These are phyloP conservation scores for Hyles lineata DNA, from an alignment of 2,888 invertebrate species.

Conservation along the genomic window DNA sequence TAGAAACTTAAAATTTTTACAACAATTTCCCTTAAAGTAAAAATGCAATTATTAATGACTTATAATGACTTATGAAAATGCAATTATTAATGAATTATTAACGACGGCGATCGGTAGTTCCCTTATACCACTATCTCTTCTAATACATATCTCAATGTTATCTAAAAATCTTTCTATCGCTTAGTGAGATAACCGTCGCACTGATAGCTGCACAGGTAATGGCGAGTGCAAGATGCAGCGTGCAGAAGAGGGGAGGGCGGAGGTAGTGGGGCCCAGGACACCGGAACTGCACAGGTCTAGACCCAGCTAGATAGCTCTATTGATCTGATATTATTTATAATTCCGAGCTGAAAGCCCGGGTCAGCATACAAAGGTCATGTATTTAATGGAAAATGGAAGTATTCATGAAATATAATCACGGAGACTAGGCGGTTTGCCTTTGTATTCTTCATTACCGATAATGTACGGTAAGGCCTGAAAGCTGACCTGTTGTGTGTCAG, in stretches of 20 bases:
- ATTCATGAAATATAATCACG: not conserved
- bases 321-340: not conserved
- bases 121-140: not conserved
- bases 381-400: no score
- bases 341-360: not conserved
- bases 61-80: not conserved
- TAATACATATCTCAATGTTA: not conserved
- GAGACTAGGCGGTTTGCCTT: no score
- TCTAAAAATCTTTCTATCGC: not conserved
- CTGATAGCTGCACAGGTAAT: not conserved
- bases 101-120: not conserved
- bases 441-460: no score
- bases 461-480: no score
- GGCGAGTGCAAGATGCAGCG: not conserved
- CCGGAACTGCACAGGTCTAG: not conserved
- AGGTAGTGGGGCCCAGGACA: not conserved
- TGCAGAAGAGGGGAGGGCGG: no score
- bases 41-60: no score
- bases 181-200: not conserved
- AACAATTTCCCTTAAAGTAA: no score
- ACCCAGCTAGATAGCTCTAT: not conserved
- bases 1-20: no score
- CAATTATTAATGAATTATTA: not conserved
- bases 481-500: not conserved
- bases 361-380: not conserved